phyloP scores from a whole-genome alignment of 2,113 vertebrate species.

The Hipposideros armiger region DNA sequence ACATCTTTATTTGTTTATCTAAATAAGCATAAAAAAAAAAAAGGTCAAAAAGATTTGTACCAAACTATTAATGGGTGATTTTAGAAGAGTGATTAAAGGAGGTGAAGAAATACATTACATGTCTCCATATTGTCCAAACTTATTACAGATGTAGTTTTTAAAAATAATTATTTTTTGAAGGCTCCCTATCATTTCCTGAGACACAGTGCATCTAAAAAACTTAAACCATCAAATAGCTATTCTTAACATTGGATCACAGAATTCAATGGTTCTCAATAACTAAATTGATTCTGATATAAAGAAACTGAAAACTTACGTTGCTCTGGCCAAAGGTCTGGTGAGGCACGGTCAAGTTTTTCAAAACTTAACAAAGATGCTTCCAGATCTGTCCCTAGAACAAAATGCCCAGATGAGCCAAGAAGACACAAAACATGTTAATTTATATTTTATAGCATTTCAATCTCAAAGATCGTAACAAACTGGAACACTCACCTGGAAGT shows the following conservation, averaged over 20 bases:
- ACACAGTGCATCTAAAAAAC: not conserved
- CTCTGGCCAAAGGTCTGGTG: conserved; percentile 98
- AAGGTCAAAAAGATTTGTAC: not conserved
- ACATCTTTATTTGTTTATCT: conserved; percentile 21
- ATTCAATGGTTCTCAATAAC: not conserved
- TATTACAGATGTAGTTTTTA: not conserved
- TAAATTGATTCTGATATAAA: not conserved
- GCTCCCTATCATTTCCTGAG: not conserved
- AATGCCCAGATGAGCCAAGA: not conserved
- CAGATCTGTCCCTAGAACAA: conserved; percentile 92
- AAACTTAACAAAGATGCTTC: conserved; percentile 97
- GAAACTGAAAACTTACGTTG: conserved; percentile 90
- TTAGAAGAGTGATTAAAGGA: not conserved
- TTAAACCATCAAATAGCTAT: conserved; percentile 19
- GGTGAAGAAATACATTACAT: not conserved
- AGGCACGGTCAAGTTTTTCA: conserved; percentile 98
- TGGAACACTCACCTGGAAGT: conserved; percentile 10
- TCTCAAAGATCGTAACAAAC: conserved; percentile 54
- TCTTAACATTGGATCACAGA: conserved; percentile 10
- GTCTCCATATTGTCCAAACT: not conserved
- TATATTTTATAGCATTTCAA: conserved; percentile 22
- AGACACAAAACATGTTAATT: not conserved
- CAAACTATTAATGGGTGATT: not conserved
- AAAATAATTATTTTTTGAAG: conserved; percentile 40
- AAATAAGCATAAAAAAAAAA: conserved; percentile 44